Conservation (phyloP, 2,888 invertebrate genomes). For the Gastracanthus pulcherrimus region DNA sequence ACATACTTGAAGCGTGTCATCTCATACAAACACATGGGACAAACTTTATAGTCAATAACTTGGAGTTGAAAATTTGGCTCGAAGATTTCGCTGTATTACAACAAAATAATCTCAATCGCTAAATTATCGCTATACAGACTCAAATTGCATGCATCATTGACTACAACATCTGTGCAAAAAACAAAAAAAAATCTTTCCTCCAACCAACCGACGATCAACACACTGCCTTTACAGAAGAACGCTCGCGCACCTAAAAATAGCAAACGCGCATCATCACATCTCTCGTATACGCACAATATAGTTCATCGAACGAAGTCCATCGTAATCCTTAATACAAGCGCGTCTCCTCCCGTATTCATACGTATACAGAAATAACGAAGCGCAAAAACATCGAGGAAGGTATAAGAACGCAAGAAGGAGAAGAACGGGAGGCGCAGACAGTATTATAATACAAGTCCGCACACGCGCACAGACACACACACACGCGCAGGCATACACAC, state of each 20-base stretch:
- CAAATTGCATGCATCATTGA: not conserved
- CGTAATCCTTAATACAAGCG: not conserved
- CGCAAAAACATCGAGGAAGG: not conserved
- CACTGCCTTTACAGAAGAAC: conserved; percentile 40
- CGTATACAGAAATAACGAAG: not conserved
- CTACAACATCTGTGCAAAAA: not conserved
- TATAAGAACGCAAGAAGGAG: not conserved
- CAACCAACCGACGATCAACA: conserved; percentile 34
- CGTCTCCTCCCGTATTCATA: not conserved
- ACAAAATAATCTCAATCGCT: not conserved
- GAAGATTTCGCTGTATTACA: not conserved
- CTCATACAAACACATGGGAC: not conserved
- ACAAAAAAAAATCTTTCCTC: not conserved
- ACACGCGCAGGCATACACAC: too few relatives aligned
- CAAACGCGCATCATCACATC: conserved; percentile 28
- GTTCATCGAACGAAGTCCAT: not conserved
- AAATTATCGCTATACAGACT: not conserved
- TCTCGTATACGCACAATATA: conserved; percentile 33
- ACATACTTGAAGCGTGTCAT: too few relatives aligned
- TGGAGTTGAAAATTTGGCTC: not conserved
- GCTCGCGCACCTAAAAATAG: not conserved
- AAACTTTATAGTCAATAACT: too few relatives aligned
- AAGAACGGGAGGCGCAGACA: not conserved
- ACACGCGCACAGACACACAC: conserved; percentile 18
- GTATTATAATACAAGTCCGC: conserved; percentile 10